Evolutionary conservation across 2,888 invertebrate species (phyloP), one percentile per base, ranked within the genome.

Genomic region (Sarcophaga variegata): DNA sequence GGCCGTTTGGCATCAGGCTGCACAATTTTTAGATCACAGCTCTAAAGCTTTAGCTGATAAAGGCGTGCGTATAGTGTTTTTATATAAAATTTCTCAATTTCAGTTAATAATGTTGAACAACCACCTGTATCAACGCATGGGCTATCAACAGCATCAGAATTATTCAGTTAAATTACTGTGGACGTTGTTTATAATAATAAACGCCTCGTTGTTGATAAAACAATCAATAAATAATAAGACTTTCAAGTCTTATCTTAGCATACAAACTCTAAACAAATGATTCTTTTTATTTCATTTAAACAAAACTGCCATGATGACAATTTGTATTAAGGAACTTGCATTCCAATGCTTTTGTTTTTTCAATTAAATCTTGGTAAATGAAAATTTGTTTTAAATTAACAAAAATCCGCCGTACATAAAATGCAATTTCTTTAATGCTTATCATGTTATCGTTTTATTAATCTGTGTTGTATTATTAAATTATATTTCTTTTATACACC

Each of bases 1-100:
- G 0, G 99, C 99, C 89, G 97, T 99, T 84, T 99, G 99, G 99
- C 98, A 98, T 93, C 99, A 99, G 94, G 99, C 99, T 0, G 99
- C 99, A 0, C 97, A 98, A 92, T 99, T 98, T 94, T 95, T 99
- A 70, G 99, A 99, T 93, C 96, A 98, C 92, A 98, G 98, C 88
- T 97, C 98, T 59, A 98, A 98, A 93, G 95, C 98, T 89, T 95
- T 99, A 83, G 96, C 97, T 72, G 99, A 99, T 93, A 99, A 99
- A 94, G 99, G 99, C 93, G 97, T 97, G 93, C 94, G 95, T 94
- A 92, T 89, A 89, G 74, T 88, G 87, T 87, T 88, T 85, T 89
- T 86, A 75, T 85, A 84, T 81, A 83, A 75, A 83, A 75, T 83
- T 87, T 88, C 81, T 87, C 78, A 86, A 88, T 82, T 87, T 85